These are phyloP conservation scores for Parelbella ahira DNA, from an alignment of 2,888 invertebrate species.

Conservation along the genomic window DNA sequence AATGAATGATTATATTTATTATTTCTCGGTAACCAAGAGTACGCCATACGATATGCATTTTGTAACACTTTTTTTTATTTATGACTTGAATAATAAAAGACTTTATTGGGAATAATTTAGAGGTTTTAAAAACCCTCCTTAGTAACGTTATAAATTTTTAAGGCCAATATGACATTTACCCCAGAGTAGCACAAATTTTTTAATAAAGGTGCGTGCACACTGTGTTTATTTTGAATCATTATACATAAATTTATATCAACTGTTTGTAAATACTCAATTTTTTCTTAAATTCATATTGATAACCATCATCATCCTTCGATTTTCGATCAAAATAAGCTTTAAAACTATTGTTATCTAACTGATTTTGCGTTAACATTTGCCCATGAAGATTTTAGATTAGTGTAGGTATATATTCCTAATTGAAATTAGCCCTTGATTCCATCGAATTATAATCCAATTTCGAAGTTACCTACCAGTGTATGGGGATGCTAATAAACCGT, in stretches of 20 bases:
- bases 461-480: too few species aligned
- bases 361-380: too few species aligned
- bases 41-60: conserved; percentile 60
- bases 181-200: conserved; percentile 60
- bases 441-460: too few species aligned
- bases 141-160: conserved; percentile 30
- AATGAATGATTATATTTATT: conserved; percentile 51
- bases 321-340: too few species aligned
- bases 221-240: conserved; percentile 17
- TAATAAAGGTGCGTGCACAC: conserved; percentile 42
- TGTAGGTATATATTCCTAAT: too few species aligned
- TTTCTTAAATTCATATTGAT: not conserved
- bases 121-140: conserved; percentile 49
- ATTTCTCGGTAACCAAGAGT: conserved; percentile 51
- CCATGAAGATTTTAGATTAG: too few species aligned
- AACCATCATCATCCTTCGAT: too few species aligned
- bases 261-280: conserved; percentile 21
- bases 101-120: conserved; percentile 34
- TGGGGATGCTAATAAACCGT: too few species aligned
- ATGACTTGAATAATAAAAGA: conserved; percentile 28
- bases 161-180: conserved; percentile 50
- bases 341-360: too few species aligned
- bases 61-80: conserved; percentile 38
- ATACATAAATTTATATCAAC: conserved; percentile 4
- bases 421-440: too few species aligned